Base-by-base conservation (phyloP, 2,797 vertebrate species). In the Picus viridis region DNA sequence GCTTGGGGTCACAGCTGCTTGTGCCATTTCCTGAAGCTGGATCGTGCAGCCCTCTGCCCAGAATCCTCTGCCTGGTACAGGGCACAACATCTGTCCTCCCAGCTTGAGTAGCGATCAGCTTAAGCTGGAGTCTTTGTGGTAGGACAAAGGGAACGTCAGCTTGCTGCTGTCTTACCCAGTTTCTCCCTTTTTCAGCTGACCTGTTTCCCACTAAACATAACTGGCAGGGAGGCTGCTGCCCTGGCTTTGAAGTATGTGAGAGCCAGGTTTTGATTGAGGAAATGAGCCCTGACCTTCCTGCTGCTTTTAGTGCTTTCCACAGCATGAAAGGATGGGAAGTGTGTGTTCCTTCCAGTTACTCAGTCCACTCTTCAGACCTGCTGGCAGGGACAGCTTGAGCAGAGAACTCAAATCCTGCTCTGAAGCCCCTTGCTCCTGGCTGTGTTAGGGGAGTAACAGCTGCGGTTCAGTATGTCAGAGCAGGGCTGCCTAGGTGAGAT, bases 191-290 rank as follows among this genome's bases (percentile, higher is more conserved):
- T 30, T 43, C 86, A 61, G 19, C 32, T 23, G 82, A 3, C 16
- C n/a, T 0, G 1, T 80, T 87, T 69, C 70, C 47, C 15, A 2
- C 23, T 10, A 5, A 76, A 2, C 1, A 0, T 6, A 8, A 2
- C 49, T 27, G 51, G 34, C n/a, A 3, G 3, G 11, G 70, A 56
- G 54, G 23, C 61, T 76, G 74, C 19, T 75, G 51, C 36, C 41
- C 56, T 39, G 73, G 14, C 57, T 89, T 23, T 62, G 59, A 17
- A 20, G 58, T 8, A 0, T 10, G 2, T 19, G 57, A 61, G 56
- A 82, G 84, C 12, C 0, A 0, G 43, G 69, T 1, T 47, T 70
- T 89, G n/a, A 51, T 51, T 69, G 75, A 72, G 84, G 81, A 83
- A 74, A 34, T 5, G 23, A 81, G 82, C 47, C 67, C 74, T 81